These are phyloP conservation scores for Cosmorhoe ocellata DNA, from an alignment of 2,888 invertebrate genomes.

Conservation along the genomic window DNA sequence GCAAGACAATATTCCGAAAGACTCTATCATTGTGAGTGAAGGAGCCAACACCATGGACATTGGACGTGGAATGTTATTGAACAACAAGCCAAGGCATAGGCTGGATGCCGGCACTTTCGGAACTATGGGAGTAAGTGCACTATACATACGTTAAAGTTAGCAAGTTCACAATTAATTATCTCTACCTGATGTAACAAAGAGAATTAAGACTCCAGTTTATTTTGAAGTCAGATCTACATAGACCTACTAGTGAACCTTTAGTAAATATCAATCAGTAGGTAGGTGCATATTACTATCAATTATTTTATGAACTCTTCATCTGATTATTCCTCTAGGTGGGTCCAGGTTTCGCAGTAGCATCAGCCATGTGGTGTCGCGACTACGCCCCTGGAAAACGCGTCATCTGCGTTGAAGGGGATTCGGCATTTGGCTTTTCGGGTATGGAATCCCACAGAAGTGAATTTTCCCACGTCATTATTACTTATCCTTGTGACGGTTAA, in stretches of 20 bases:
- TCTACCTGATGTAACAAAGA: too few species aligned
- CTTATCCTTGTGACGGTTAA: too few species aligned
- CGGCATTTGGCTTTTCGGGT: constrained; percentile 98
- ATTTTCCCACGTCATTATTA: too few species aligned
- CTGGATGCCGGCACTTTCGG: constrained; percentile 98
- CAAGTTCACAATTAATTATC: background rate
- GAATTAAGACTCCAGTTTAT: too few species aligned
- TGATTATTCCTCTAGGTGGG: constrained; percentile 84
- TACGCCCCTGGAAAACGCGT: constrained; percentile 91
- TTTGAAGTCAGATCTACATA: too few species aligned
- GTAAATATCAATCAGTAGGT: too few species aligned
- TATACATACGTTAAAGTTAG: too few species aligned
- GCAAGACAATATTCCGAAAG: constrained; percentile 88
- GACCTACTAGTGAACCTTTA: too few species aligned
- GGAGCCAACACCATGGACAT: constrained; percentile 99
- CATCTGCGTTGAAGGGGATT: constrained; percentile 97
- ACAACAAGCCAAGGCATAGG: constrained; percentile 91
- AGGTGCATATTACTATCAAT: too few species aligned
- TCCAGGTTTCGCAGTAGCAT: constrained; percentile 94
- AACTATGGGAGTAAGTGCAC: constrained; percentile 91
- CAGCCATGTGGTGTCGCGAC: constrained; percentile 94
- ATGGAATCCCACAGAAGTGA: constrained; percentile 46
- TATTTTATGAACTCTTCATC: too few species aligned
- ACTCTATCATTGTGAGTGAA: constrained; percentile 96
- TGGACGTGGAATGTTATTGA: constrained; percentile 93